Evolutionary conservation across 2,797 vertebrate species (phyloP).

Genomic region (Anolis apletophallus): DNA sequence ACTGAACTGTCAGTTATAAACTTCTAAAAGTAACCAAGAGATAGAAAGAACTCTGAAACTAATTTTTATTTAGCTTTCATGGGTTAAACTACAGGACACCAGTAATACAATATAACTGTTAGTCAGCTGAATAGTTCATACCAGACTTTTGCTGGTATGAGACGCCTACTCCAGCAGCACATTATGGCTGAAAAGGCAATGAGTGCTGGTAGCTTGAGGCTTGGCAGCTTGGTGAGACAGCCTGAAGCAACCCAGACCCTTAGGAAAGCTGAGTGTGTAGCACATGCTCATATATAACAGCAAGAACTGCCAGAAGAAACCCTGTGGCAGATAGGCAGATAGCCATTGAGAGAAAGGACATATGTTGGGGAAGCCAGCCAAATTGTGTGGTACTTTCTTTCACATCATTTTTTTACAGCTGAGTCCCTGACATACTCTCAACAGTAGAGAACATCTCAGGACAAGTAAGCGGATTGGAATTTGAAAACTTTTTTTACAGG

Average conservation of each 20-base stretch:
- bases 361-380: conserved; percentile 20
- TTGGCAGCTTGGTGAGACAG: conserved; percentile 25
- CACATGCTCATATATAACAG: conserved; percentile 29
- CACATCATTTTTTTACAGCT: background rate
- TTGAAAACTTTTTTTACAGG: background rate
- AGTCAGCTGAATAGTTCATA: background rate
- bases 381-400: background rate
- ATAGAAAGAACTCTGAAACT: background rate
- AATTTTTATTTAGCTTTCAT: background rate
- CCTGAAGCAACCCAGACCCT: conserved; percentile 7
- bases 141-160: background rate
- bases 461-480: background rate
- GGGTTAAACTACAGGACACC: conserved; percentile 4
- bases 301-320: conserved; percentile 17
- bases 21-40: background rate
- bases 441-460: conserved; percentile 13
- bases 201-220: conserved; percentile 13
- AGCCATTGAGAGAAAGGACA: background rate
- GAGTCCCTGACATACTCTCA: background rate
- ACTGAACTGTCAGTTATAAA: background rate
- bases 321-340: conserved; percentile 13
- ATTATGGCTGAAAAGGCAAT: conserved; percentile 16
- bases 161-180: background rate
- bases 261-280: conserved; percentile 2
- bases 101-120: background rate